Percentiles rank a stretch among this genome's conserved stretches.
Evolutionary conservation across 2,888 invertebrate species (phyloP).

Genomic region (Asteroscopus sphinx): DNA sequence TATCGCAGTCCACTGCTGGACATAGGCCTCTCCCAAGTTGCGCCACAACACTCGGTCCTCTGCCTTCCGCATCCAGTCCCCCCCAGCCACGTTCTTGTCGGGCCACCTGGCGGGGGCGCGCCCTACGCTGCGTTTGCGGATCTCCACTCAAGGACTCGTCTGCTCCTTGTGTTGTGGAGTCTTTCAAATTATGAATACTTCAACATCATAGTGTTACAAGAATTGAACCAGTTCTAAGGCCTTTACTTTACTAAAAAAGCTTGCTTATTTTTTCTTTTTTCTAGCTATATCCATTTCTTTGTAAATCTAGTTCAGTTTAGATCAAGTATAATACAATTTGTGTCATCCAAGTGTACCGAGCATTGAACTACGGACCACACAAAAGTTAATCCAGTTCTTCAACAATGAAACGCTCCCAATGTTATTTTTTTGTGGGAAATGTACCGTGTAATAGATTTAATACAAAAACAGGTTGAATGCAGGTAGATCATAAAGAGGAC

Average conservation of each 20-base stretch:
- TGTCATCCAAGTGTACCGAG: conserved; percentile 32
- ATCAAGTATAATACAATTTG: conserved; percentile 34
- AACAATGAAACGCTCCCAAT: conserved; percentile 45
- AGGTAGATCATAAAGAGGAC: conserved; percentile 23
- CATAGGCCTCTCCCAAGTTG: too few relatives aligned
- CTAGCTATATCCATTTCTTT: conserved; percentile 15
- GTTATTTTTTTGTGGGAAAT: conserved; percentile 43
- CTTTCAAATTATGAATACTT: too few relatives aligned
- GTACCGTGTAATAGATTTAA: conserved; percentile 52
- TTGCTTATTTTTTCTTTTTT: conserved; percentile 5
- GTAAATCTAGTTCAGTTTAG: conserved; percentile 28
- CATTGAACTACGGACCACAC: conserved; percentile 28
- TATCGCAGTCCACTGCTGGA: too few relatives aligned
- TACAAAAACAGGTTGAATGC: conserved; percentile 15
- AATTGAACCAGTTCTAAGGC: too few relatives aligned
- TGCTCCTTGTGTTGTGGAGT: too few relatives aligned
- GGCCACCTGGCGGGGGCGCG: too few relatives aligned
- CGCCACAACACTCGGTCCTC: too few relatives aligned
- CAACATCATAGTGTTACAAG: too few relatives aligned
- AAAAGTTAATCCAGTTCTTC: conserved; percentile 51
- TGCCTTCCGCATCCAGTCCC: too few relatives aligned
- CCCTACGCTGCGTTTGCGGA: too few relatives aligned
- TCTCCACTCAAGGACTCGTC: too few relatives aligned
- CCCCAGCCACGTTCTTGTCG: too few relatives aligned
- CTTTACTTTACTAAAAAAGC: conserved; percentile 4